Evolutionary conservation across 2,797 vertebrate genomes (phyloP), one percentile per base, ranked within the genome.

Genomic region (Rhinogobio ventralis): DNA sequence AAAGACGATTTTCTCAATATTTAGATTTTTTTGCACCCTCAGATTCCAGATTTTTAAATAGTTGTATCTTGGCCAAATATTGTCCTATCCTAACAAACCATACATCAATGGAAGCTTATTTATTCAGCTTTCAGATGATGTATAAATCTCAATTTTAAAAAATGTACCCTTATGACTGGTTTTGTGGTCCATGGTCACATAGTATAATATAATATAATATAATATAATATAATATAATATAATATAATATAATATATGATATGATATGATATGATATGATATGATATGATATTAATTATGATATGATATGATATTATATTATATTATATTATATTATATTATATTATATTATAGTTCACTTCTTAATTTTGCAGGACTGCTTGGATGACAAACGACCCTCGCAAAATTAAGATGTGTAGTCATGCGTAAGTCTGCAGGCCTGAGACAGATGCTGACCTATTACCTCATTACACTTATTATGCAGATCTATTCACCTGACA

Each of bases 381-480:
- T 67, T n/a, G 28, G n/a, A 69, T 77, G 57, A 84, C 55, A 80
- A 86, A 80, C 33, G 13, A 77, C 69, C 64, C 79, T 86, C 60
- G 77, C 51, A 75, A 82, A 84, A 81, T 84, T 17, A 74, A 74
- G 75, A 86, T 81, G 78, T 86, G 57, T 39, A 33, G 55, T 86
- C 80, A 74, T 62, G 69, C 25, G 9, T 42, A 79, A 36, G 69
- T 46, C 76, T 55, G 79, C 62, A 69, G 45, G 55, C 64, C 79
- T 64, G 57, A 81, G 83, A 82, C 72, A 83, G 76, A 81, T 75
- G 82, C 57, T 86, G 88, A 88, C 88, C 85, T 87, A 76, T 87
- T 84, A 86, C 81, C 86, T 89, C 76, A 86, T 89, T 88, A 85
- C 82, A 84, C 73, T 66, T 74, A 85, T 85, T 85, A 89, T 88